Conservation (phyloP, 2,888 invertebrate species). For the Atethmia centrago region DNA sequence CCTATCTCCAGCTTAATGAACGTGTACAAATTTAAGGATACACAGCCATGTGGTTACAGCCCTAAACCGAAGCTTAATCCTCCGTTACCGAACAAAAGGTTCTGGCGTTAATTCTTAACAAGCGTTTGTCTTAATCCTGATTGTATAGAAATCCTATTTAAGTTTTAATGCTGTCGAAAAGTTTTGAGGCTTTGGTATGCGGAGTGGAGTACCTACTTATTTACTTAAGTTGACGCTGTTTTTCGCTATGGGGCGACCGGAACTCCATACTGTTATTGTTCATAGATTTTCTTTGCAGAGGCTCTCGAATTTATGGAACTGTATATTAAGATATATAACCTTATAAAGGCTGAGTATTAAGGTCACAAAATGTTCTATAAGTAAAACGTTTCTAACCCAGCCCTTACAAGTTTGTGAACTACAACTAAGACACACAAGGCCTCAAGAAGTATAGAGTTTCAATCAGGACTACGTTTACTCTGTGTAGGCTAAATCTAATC, state of each 20-base stretch:
- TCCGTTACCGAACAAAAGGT: slow-evolving; percentile 69
- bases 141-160: slow-evolving; percentile 66
- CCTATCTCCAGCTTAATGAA: slow-evolving; percentile 84
- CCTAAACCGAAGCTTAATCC: slow-evolving; percentile 75
- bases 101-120: slow-evolving; percentile 68
- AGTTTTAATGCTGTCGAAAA: slow-evolving; percentile 64
- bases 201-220: slow-evolving; percentile 33
- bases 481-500: slow-evolving; percentile 37
- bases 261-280: neutral
- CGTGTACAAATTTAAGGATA: slow-evolving; percentile 85
- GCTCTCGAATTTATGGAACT: neutral
- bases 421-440: slow-evolving; percentile 27
- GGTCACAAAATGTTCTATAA: neutral
- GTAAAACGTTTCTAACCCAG: neutral
- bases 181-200: slow-evolving; percentile 57
- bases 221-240: slow-evolving; percentile 30
- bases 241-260: neutral
- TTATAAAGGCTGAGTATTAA: neutral
- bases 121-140: slow-evolving; percentile 69
- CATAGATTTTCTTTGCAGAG: neutral
- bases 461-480: slow-evolving; percentile 50
- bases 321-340: no score
- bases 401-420: slow-evolving; percentile 9
- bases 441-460: slow-evolving; percentile 48
- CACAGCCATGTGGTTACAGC: slow-evolving; percentile 72